Evolutionary conservation across 92 coral and sea anemone species (phyloP), one percentile per base, ranked within the genome.

Genomic region (Micromussa lordhowensis): DNA sequence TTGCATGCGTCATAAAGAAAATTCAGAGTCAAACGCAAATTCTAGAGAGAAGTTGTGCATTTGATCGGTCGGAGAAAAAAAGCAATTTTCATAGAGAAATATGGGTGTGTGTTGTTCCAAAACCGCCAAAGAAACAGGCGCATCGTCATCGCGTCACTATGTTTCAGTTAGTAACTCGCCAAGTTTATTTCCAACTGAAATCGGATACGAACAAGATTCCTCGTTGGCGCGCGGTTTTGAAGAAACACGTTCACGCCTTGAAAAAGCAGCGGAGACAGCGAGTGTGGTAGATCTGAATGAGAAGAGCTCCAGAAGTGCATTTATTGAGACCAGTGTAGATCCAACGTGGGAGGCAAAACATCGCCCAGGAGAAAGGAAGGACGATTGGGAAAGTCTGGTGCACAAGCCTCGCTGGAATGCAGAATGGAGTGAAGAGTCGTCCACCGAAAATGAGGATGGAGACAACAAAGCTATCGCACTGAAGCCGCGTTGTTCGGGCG

Each of bases 1-100:
- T 74, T 59, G 48, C 28, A 38, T 24, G 38, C 88, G 88, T 84
- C 88, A 84, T 12, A 57, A 84, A 73, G 22, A 74, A 55, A 75
- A 55, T 74, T 84, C 18, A 84, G 18, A 55, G 22, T 14, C 32
- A 66, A 31, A 66, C 44, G 48, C 22, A 28, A 36, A 30, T 74
- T 73, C 81, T 17, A 24, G 21, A 22, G 71, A 5, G 28, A 73
- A 73, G 72, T 12, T 34, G 57, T 55, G 57, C 40, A 40, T 53
- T 22, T 68, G 22, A 73, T 22, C 59, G 68, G n/a, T 55, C 71
- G 30, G 9, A 19, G 15, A 40, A 26, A 55, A 84, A 84, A 4
- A 7, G 11, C 30, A 66, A 26, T 26, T 66, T 66, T 66, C 19
- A 1, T 26, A 26, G 32, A 66, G 68, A 66, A 66, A 66, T 54